These are phyloP conservation scores for Anguilla obscura DNA, from an alignment of 2,797 vertebrate species.

Conservation along the genomic window DNA sequence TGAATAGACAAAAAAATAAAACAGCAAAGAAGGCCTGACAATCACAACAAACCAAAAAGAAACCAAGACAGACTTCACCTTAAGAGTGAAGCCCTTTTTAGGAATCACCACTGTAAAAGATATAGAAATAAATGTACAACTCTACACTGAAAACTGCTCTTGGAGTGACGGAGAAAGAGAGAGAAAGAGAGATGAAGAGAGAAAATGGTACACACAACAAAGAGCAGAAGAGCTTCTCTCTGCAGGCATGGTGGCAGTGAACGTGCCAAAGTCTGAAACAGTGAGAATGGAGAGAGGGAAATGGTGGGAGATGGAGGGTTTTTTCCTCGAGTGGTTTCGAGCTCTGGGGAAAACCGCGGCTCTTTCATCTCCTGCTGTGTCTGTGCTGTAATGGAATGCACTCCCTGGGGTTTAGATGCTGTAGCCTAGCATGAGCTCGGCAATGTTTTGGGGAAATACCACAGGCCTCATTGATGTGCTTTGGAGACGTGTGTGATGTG, in stretches of 20 bases:
- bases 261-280: not conserved
- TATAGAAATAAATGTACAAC: not conserved
- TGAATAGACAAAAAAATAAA: not conserved
- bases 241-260: not conserved
- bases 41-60: not conserved
- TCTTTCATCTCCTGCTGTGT: conserved; percentile 9
- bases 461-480: conserved; percentile 4
- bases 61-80: not conserved
- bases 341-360: conserved; percentile 32
- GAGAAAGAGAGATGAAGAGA: not conserved
- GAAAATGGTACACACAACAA: not conserved
- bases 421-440: not conserved
- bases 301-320: conserved; percentile 50
- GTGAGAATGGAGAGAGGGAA: not conserved
- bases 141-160: not conserved
- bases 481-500: conserved; percentile 5
- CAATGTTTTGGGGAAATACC: conserved; percentile 31
- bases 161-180: not conserved
- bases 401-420: conserved; percentile 35
- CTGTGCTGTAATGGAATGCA: conserved; percentile 38
- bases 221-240: not conserved
- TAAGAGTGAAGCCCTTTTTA: not conserved
- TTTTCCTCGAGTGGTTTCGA: conserved; percentile 50
- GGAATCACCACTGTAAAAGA: not conserved
- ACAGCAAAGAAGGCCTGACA: not conserved